Base-by-base conservation (phyloP, 2,113 vertebrate genomes). In the Delphinapterus leucas region DNA sequence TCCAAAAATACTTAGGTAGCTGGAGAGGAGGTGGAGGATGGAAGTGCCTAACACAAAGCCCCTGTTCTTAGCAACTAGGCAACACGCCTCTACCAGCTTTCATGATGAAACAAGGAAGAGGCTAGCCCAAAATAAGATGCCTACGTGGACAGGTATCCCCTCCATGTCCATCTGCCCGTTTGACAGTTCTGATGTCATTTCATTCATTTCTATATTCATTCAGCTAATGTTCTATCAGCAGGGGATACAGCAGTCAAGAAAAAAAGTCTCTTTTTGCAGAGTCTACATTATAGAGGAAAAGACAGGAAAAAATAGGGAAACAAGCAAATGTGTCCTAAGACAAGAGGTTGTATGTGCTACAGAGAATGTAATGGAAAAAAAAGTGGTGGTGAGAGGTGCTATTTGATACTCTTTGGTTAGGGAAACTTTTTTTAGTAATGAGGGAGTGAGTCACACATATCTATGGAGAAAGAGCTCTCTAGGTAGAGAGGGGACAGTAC, bases 191-290 rank as follows among this genome's bases (percentile, higher is more conserved):
- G 15, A 80, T 36, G 41, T 85, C 6, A 12, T 70, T 76, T 63
- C 28, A n/a, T 61, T 84, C 17, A 44, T 73, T 70, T n/a, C 9
- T 53, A n/a, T 67, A 87, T 26, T 73, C 8, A 55, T 84, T 80
- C 26, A 92, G 53, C 26, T 60, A 70, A n/a, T 31, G 0, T n/a
- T 47, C 7, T 85, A 44, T 41, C 55, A 58, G 49, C 13, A 80
- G 1, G 1, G 28, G 28, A 28, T 53, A 67, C 0, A 68, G 8
- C 1, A 71, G 12, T 41, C 1, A 14, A 31, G 31, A 23, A 61
- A 41, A 63, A 18, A 49, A n/a, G 25, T 67, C 8, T 74, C 6
- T 47, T 7, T 74, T 5, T 95, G 36, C 36, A 6, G 1, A 71
- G 6, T 36, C 8, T 47, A 31, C 2, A 49, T 74, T 49, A 14